Base-by-base conservation (phyloP, 2,888 invertebrate species). In the Caenorhabditis japonica region DNA sequence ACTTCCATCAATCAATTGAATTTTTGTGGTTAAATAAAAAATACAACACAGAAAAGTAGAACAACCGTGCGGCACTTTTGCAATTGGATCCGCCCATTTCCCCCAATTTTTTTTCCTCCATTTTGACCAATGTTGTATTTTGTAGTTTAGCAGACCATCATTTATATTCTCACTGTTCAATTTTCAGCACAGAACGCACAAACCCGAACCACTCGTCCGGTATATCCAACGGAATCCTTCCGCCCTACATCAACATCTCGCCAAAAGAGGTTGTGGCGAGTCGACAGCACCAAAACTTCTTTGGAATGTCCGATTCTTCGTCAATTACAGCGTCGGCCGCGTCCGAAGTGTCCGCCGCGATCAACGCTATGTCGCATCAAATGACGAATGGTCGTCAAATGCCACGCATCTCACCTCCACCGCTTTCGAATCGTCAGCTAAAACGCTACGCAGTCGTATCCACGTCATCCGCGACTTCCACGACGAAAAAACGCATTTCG, bases 191-290 rank as follows among this genome's bases (percentile, higher is more conserved):
- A 7, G 66, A 73, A 39, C 21, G 73, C 19, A 68, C 60, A 3
- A 73, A 73, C 33, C 68, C 66, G 21, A 23, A 33, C 4, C 15
- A n/a, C 19, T 15, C 33, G 8, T 43, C 56, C 3, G 66, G 66
- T 25, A 64, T 72, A 13, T 60, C 64, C 0, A 55, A 59, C 27
- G 72, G 72, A 38, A 61, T 73, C 13, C 61, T 73, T 3, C 73
- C 73, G 0, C 52, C 73, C 5, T 73, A 73, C 53, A 73, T 73
- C 30, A 73, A 73, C 46, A 56, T 73, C 10, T 73, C 73, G 1
- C 30, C 66, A 13, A 66, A 68, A 51, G 73, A 73, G 23, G 73
- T 73, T 12, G 27, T 46, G 17, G 21, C 72, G n/a, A 47, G 19
- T 10, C 17, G 43, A 17, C 17, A 5, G n/a, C 15, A 15, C 13